phyloP scores from a whole-genome alignment of 2,797 vertebrate genomes.

The Neosilurus hyrtlii region DNA sequence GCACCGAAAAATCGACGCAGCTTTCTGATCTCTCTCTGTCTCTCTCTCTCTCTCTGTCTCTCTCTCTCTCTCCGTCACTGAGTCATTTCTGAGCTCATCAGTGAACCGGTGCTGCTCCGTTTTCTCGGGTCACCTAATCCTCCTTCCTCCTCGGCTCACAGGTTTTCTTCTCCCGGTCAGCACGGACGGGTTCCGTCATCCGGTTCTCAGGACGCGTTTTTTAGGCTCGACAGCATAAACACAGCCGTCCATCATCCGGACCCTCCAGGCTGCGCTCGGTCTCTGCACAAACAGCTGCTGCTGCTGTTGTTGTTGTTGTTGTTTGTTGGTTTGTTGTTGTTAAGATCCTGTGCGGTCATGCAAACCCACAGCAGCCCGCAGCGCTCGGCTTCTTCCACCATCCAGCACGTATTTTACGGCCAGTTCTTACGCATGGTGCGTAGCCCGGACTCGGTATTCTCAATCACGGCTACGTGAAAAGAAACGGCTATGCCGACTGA shows the following conservation, averaged over 20 bases:
- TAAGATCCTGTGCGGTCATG: slow-evolving; percentile 67
- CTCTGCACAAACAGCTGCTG: slow-evolving; percentile 66
- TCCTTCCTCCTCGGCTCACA: slow-evolving; percentile 68
- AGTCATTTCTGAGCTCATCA: slow-evolving; percentile 69
- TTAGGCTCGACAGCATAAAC: slow-evolving; percentile 57
- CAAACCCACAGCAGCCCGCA: slow-evolving; percentile 60
- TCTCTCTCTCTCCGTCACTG: slow-evolving; percentile 5
- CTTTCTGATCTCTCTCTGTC: slow-evolving; percentile 29
- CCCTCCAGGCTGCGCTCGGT: slow-evolving; percentile 46
- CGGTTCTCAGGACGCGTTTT: slow-evolving; percentile 65
- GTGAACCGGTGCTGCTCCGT: slow-evolving; percentile 59
- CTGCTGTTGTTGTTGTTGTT: slow-evolving; percentile 56
- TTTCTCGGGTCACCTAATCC: slow-evolving; percentile 53
- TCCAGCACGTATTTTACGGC: slow-evolving; percentile 71
- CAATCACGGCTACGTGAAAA: slow-evolving; percentile 44
- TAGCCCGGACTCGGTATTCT: slow-evolving; percentile 58
- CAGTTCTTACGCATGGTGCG: slow-evolving; percentile 68
- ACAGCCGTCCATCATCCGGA: slow-evolving; percentile 66
- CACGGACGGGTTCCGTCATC: slow-evolving; percentile 66
- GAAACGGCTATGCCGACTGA: slow-evolving; percentile 28
- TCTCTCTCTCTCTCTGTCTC: background rate
- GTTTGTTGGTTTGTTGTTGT: slow-evolving; percentile 47
- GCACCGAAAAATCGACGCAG: slow-evolving; percentile 66
- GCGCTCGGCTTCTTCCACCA: slow-evolving; percentile 67
- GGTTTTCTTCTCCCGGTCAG: slow-evolving; percentile 71